Evolutionary conservation across 1,140 invertebrate species (phyloP).

Genomic region (Coelopa frigida): DNA sequence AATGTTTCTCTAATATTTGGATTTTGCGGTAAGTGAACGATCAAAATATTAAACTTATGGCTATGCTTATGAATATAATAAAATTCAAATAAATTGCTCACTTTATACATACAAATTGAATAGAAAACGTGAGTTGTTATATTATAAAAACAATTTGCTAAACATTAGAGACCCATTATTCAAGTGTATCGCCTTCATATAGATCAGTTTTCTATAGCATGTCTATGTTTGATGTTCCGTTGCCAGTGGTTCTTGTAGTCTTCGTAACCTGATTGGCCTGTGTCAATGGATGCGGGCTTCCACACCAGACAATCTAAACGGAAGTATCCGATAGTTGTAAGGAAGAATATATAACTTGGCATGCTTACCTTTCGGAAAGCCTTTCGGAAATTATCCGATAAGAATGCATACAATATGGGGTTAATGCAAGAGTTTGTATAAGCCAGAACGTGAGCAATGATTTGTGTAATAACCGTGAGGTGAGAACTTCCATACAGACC

Average conservation of each 20-base stretch:
- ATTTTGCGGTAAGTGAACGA: no score
- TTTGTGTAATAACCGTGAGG: slow-evolving; percentile 66
- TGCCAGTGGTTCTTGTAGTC: slow-evolving; percentile 40
- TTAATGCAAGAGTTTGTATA: slow-evolving; percentile 95
- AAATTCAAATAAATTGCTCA: no score
- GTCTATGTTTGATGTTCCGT: slow-evolving; percentile 41
- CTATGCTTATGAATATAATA: no score
- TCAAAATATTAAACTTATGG: no score
- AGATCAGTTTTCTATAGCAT: no score
- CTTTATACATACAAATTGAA: no score
- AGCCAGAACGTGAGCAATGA: slow-evolving; percentile 82
- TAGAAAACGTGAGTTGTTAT: no score
- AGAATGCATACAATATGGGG: slow-evolving; percentile 88
- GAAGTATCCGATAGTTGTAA: neutral
- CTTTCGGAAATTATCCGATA: slow-evolving; percentile 77
- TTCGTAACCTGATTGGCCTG: slow-evolving; percentile 36
- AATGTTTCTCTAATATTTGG: no score
- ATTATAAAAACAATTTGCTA: no score
- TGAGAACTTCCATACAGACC: slow-evolving; percentile 58
- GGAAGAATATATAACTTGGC: neutral
- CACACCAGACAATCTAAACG: slow-evolving; percentile 37
- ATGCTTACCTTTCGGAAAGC: slow-evolving; percentile 60
- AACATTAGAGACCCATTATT: no score
- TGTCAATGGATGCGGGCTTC: slow-evolving; percentile 34
- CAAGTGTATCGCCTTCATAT: no score